Conservation (phyloP, 2,888 invertebrate genomes). For the Idaea straminata region DNA sequence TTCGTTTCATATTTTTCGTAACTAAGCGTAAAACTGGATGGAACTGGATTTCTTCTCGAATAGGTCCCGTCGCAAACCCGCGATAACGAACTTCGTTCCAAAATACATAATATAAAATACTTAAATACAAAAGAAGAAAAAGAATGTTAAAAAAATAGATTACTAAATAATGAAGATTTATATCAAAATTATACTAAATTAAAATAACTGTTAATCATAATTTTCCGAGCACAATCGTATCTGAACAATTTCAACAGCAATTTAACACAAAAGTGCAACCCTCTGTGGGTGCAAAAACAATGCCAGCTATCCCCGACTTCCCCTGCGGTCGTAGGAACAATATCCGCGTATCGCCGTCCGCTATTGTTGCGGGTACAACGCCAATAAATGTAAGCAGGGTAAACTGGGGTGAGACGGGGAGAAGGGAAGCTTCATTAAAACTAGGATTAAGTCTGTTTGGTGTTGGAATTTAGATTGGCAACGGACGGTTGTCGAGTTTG, state of each 20-base stretch:
- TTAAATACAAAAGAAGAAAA: no score
- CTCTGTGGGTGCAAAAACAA: slow-evolving; percentile 14
- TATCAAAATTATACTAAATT: slow-evolving; percentile 7
- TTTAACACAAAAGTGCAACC: slow-evolving; percentile 21
- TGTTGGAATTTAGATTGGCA: slow-evolving; percentile 22
- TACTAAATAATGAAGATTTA: not conserved
- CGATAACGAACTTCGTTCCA: no score
- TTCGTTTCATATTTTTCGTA: no score
- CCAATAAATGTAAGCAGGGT: slow-evolving; percentile 32
- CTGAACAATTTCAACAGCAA: slow-evolving; percentile 17
- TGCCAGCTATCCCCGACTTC: slow-evolving; percentile 9
- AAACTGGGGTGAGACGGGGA: slow-evolving; percentile 19
- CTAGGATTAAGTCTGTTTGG: slow-evolving; percentile 33
- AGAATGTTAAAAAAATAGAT: no score
- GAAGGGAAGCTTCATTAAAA: slow-evolving; percentile 32
- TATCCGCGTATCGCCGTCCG: slow-evolving; percentile 10
- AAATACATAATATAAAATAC: no score
- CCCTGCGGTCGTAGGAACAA: slow-evolving; percentile 14
- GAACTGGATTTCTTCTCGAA: no score
- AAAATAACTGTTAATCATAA: slow-evolving; percentile 16
- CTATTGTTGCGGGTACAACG: slow-evolving; percentile 21
- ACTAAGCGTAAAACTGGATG: no score
- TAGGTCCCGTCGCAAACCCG: no score
- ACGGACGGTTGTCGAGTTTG: slow-evolving; percentile 12
- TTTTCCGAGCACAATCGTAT: slow-evolving; percentile 14